These are phyloP conservation scores for Podarcis raffonei DNA, from an alignment of 2,113 vertebrate genomes.

Conservation along the genomic window DNA sequence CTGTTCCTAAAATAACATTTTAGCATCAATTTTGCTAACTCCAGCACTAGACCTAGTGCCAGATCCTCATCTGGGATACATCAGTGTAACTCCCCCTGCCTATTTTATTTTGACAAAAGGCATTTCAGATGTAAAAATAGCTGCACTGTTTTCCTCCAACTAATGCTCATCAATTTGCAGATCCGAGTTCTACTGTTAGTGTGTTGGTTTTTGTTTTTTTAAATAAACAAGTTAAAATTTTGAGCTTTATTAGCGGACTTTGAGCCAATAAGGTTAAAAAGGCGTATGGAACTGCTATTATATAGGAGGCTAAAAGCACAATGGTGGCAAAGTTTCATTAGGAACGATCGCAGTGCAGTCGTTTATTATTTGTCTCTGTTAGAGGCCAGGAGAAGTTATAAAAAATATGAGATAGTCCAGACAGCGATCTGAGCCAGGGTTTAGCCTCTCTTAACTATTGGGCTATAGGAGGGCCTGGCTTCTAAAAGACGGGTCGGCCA, in stretches of 20 bases:
- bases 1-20: slow-evolving; percentile 27
- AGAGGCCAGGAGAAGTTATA: not conserved
- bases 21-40: slow-evolving; percentile 22
- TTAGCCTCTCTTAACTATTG: not conserved
- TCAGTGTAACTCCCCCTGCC: slow-evolving; percentile 8
- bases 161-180: not conserved
- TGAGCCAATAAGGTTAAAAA: not conserved
- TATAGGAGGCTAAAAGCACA: not conserved
- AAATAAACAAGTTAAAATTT: not conserved
- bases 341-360: not conserved
- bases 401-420: not conserved
- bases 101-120: slow-evolving; percentile 32
- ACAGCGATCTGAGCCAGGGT: not conserved
- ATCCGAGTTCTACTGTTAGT: not conserved
- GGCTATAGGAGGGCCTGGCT: not conserved
- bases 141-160: slow-evolving; percentile 15
- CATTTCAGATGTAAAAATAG: slow-evolving; percentile 37
- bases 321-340: not conserved
- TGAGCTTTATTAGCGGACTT: slow-evolving; percentile 7
- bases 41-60: not conserved
- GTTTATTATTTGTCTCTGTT: not conserved
- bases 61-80: slow-evolving; percentile 34
- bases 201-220: not conserved
- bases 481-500: not conserved
- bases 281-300: not conserved